Evolutionary conservation across 2,888 invertebrate genomes (phyloP).

Genomic region (Galeopsomyia nigrocyanea): DNA sequence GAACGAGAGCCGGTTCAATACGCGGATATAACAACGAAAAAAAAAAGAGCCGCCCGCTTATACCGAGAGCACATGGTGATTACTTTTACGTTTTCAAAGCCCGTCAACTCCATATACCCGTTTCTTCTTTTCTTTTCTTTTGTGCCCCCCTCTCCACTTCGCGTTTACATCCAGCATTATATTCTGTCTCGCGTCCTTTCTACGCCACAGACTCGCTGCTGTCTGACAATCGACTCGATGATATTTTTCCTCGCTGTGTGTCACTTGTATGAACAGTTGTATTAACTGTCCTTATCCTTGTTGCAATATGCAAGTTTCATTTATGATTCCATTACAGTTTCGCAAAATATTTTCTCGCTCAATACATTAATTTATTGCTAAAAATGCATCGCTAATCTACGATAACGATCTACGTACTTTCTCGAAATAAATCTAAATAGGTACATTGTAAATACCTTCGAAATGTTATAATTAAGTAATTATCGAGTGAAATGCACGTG

Average conservation of each 20-base stretch:
- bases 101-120: constrained; percentile 39
- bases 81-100: constrained; percentile 47
- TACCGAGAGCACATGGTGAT: constrained; percentile 31
- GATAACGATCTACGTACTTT: too few relatives aligned
- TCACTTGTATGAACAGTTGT: too few relatives aligned
- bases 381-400: too few relatives aligned
- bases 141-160: constrained; percentile 6
- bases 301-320: too few relatives aligned
- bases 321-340: too few relatives aligned
- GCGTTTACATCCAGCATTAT: constrained; percentile 18
- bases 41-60: constrained; percentile 4
- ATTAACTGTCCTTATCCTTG: too few relatives aligned
- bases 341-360: too few relatives aligned
- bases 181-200: constrained; percentile 13
- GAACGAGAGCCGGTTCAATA: constrained; percentile 7
- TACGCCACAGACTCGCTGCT: neutral
- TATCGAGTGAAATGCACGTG: too few relatives aligned
- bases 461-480: too few relatives aligned
- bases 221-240: neutral
- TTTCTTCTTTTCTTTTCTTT: constrained; percentile 31
- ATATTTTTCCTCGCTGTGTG: neutral
- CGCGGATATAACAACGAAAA: constrained; percentile 19
- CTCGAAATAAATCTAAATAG: too few relatives aligned
- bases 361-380: too few relatives aligned
- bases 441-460: too few relatives aligned